Evolutionary conservation across 2,888 invertebrate genomes (phyloP).

Genomic region (Mechanitis messenoides): DNA sequence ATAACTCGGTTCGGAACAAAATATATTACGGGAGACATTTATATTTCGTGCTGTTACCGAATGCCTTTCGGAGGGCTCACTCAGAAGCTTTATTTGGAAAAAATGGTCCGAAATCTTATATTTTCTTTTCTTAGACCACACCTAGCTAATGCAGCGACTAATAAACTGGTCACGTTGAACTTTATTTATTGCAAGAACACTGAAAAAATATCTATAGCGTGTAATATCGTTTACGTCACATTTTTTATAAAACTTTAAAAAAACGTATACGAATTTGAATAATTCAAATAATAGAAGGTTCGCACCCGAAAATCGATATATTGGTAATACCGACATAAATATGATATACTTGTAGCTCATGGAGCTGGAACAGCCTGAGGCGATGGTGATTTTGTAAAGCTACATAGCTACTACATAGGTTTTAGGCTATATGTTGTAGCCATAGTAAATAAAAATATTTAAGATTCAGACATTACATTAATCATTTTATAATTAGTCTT

Average conservation of each 20-base stretch:
- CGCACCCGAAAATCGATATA: too few species aligned
- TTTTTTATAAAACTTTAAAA: slow-evolving; percentile 31
- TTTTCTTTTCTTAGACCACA: slow-evolving; percentile 50
- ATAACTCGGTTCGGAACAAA: slow-evolving; percentile 47
- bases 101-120: slow-evolving; percentile 46
- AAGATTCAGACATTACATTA: too few species aligned
- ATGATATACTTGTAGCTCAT: too few species aligned
- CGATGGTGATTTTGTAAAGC: too few species aligned
- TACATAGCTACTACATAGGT: too few species aligned
- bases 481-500: too few species aligned
- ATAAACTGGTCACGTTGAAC: slow-evolving; percentile 70
- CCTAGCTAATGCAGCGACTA: slow-evolving; percentile 63
- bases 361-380: too few species aligned
- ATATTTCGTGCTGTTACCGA: slow-evolving; percentile 42
- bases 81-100: slow-evolving; percentile 45
- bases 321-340: too few species aligned
- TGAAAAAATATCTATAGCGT: slow-evolving; percentile 52
- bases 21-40: slow-evolving; percentile 49
- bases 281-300: too few species aligned
- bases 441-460: too few species aligned
- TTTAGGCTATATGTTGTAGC: too few species aligned
- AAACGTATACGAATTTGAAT: background rate
- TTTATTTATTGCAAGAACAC: slow-evolving; percentile 67
- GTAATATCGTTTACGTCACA: slow-evolving; percentile 49
- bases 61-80: slow-evolving; percentile 45